Evolutionary conservation across 1,140 invertebrate species (phyloP), one percentile per base, ranked within the genome.

Genomic region (Dendroctonus valens): DNA sequence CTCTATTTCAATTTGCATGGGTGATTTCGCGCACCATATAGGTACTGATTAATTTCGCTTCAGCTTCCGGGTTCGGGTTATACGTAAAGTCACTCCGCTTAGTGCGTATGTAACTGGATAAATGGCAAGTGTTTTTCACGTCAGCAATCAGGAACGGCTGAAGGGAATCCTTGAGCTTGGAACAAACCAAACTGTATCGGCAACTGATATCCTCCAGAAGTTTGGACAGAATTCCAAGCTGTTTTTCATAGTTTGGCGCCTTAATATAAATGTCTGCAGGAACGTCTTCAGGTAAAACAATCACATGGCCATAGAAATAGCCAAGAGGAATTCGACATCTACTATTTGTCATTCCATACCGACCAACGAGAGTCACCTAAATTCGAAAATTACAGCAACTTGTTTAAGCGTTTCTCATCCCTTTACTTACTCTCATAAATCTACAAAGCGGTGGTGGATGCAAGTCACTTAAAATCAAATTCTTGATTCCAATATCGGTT

Each of bases 221-320:
- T 59, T 79, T 83, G 65, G 65, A 81, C 26, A 75, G 72, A 66
- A 69, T 77, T 50, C 64, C 79, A 70, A 70, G 72, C 72, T 72
- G 78, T 74, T 72, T 77, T 41, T 69, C 79, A 69, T 53, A 72
- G 57, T 71, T 78, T 51, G 74, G 61, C 75, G 37, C 7, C 58
- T 69, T 64, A 15, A 63, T n/a, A 26, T 14, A 55, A 54, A 57
- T 40, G n/a, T 76, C 73, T 3, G 26, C 62, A 2, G 74, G 67
- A 39, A 75, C 58, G 61, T 76, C 75, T 61, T 78, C 72, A 9
- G 73, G 71, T 26, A 78, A 60, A 54, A 92, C 84, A 37, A 91
- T 86, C 46, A 92, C 87, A 76, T 96, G 93, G 3, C 94, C 94
- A 75, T 92, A 96, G 79, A 96, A 96, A 75, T 89, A 89, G n/a